These are phyloP conservation scores for Bursaphelenchus okinawaensis DNA, from an alignment of 2,888 invertebrate species.

Conservation along the genomic window DNA sequence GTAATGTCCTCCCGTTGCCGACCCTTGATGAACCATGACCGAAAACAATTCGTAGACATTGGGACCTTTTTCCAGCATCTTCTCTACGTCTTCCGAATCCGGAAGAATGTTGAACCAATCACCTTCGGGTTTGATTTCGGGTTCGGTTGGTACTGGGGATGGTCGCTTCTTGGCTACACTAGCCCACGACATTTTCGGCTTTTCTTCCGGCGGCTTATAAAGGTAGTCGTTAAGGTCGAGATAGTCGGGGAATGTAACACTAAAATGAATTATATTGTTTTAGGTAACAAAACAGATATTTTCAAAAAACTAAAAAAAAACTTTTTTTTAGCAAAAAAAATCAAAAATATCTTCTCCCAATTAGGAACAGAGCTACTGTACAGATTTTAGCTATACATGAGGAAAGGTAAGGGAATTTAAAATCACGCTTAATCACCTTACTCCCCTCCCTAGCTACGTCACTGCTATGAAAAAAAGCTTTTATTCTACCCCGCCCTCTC, in stretches of 20 bases:
- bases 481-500: too few relatives aligned
- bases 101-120: slow-evolving; percentile 24
- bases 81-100: slow-evolving; percentile 28
- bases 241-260: slow-evolving; percentile 75
- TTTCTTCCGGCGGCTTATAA: slow-evolving; percentile 40
- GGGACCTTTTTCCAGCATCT: slow-evolving; percentile 63
- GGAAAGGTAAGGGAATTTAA: too few relatives aligned
- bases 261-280: too few relatives aligned
- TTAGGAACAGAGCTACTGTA: too few relatives aligned
- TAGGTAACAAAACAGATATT: too few relatives aligned
- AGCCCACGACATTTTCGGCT: slow-evolving; percentile 7
- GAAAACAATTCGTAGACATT: slow-evolving; percentile 80
- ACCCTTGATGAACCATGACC: slow-evolving; percentile 85
- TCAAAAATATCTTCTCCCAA: too few relatives aligned
- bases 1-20: slow-evolving; percentile 83
- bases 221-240: slow-evolving; percentile 74
- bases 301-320: background rate
- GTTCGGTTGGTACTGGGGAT: background rate
- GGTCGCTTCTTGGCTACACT: background rate
- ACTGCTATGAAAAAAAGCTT: too few relatives aligned
- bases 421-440: too few relatives aligned
- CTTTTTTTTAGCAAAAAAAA: too few relatives aligned
- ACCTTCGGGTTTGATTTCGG: slow-evolving; percentile 3
- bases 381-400: too few relatives aligned
- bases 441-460: too few relatives aligned